Conservation (phyloP, 2,113 vertebrate species). For the Tachysurus fulvidraco region DNA sequence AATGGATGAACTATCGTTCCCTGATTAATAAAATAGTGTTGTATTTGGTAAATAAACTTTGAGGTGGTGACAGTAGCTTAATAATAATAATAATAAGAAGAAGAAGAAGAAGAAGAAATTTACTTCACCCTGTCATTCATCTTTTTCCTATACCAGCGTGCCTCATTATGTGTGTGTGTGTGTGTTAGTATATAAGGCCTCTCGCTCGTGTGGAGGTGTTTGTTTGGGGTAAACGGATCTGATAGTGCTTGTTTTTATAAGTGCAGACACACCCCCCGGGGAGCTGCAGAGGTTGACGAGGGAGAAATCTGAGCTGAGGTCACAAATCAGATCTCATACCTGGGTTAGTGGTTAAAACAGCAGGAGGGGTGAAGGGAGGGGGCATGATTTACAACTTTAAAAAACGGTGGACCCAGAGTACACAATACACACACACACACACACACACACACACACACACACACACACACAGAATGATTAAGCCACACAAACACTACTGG, state of each 20-base stretch:
- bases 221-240: conserved; percentile 66
- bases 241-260: conserved; percentile 71
- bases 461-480: conserved; percentile 14
- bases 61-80: not conserved
- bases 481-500: conserved; percentile 3
- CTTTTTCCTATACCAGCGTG: not conserved
- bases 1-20: not conserved
- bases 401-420: conserved; percentile 38
- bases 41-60: not conserved
- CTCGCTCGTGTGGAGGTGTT: conserved; percentile 52
- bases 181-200: conserved; percentile 16
- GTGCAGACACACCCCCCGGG: conserved; percentile 60
- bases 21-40: not conserved
- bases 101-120: not conserved
- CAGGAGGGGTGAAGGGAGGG: conserved; percentile 53
- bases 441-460: conserved; percentile 14
- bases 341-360: conserved; percentile 61
- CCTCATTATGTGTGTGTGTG: not conserved
- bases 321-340: conserved; percentile 61
- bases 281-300: conserved; percentile 52
- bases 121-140: not conserved
- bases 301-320: conserved; percentile 65
- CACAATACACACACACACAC: conserved; percentile 31
- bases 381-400: conserved; percentile 36
- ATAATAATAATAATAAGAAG: not conserved